phyloP scores from a whole-genome alignment of 2,113 vertebrate species.

The Tenebrosternarchus preto region DNA sequence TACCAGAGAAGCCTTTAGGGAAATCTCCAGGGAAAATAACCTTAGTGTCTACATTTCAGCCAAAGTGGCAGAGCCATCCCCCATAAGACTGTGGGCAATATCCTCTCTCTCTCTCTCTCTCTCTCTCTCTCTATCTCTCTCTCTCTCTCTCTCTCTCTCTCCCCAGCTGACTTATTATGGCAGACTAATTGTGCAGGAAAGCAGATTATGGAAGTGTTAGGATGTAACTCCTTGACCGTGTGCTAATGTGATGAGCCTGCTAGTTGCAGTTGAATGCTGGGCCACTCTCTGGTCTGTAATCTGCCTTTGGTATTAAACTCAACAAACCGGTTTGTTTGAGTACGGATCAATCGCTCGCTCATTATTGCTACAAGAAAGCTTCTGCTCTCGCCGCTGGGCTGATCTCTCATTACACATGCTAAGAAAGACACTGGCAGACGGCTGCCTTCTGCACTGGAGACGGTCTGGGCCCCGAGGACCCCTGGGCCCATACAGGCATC shows the following conservation, averaged over 20 bases:
- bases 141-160: constrained; percentile 5
- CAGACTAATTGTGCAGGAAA: constrained; percentile 82
- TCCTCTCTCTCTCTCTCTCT: background rate
- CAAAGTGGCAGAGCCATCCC: constrained; percentile 61
- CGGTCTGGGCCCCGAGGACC: constrained; percentile 65
- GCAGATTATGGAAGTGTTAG: constrained; percentile 78
- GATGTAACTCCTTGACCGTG: constrained; percentile 82
- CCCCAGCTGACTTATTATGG: constrained; percentile 32
- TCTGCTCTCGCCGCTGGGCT: constrained; percentile 49
- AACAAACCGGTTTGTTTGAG: constrained; percentile 79
- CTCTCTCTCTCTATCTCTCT: too few species aligned
- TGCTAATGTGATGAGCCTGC: constrained; percentile 81
- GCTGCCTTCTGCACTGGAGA: constrained; percentile 67
- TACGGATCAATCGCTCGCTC: constrained; percentile 79
- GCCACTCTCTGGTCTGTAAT: constrained; percentile 78
- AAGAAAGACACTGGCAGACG: constrained; percentile 76
- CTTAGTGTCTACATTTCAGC: too few species aligned
- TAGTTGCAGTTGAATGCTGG: constrained; percentile 74
- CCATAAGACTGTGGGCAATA: background rate
- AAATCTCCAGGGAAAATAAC: constrained; percentile 54
- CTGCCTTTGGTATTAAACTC: constrained; percentile 81
- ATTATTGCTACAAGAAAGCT: constrained; percentile 79
- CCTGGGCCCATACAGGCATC: constrained; percentile 65
- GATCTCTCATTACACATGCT: constrained; percentile 80
- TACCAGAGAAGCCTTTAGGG: background rate